A percentile compares a stretch with the other conserved stretches of the same genome.
Conservation (phyloP, 2,113 vertebrate genomes). For the Anser cygnoides region DNA sequence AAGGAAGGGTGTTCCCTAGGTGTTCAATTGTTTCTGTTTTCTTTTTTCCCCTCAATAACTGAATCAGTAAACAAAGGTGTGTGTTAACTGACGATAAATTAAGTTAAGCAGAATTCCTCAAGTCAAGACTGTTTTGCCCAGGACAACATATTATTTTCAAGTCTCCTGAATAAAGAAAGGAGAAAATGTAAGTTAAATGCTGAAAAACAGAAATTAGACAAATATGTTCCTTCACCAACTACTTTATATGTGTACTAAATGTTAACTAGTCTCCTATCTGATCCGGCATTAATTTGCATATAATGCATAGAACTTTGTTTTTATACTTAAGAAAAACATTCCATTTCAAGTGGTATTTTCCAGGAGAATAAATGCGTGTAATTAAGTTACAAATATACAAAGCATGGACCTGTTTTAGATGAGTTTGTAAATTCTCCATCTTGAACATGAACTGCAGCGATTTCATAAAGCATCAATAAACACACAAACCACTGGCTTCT, state of each 20-base stretch:
- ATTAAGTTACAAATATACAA: not conserved
- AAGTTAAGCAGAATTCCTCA: not conserved
- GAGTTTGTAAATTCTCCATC: not conserved
- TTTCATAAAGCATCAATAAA: not conserved
- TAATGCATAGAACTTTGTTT: not conserved
- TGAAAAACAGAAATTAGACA: not conserved
- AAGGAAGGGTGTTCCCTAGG: not conserved
- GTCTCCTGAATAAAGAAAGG: not conserved
- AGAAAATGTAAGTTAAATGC: not conserved
- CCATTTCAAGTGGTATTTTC: not conserved
- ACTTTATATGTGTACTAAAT: not conserved
- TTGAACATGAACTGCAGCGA: not conserved
- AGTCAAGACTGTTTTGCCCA: not conserved
- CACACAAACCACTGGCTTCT: not conserved
- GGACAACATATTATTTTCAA: not conserved
- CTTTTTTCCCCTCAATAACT: not conserved
- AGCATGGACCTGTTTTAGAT: not conserved
- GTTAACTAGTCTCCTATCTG: not conserved
- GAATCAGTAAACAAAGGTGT: not conserved
- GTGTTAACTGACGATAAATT: not conserved
- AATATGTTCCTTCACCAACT: not conserved
- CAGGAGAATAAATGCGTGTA: not conserved
- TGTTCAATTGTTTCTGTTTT: not conserved
- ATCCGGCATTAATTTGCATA: not conserved
- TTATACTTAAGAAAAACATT: not conserved